These are phyloP conservation scores for Eulacestoma nigropectus DNA, from an alignment of 2,113 vertebrate genomes.

Conservation along the genomic window DNA sequence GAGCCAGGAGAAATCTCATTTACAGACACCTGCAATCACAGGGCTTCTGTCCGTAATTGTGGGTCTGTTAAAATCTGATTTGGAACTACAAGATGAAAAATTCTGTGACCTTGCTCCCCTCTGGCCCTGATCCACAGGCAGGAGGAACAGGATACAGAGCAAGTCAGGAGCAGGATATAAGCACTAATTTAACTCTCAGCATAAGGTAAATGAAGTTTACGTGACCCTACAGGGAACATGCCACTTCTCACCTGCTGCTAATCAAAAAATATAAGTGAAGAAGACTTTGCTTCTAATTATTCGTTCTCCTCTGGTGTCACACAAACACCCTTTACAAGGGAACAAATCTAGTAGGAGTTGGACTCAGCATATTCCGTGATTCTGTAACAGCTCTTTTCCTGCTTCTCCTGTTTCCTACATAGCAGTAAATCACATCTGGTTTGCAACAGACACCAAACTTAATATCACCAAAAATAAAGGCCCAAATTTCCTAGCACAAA, in stretches of 20 bases:
- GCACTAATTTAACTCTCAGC: neutral
- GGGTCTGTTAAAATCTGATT: neutral
- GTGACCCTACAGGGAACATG: neutral
- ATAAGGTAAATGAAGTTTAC: neutral
- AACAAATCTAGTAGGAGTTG: neutral
- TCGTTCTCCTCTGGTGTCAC: neutral
- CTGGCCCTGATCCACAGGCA: neutral
- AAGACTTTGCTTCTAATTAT: neutral
- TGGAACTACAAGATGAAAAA: neutral
- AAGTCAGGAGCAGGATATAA: neutral
- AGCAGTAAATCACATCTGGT: neutral
- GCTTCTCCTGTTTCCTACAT: neutral
- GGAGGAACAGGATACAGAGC: neutral
- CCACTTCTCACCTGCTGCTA: neutral
- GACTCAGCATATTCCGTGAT: neutral
- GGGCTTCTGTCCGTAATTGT: neutral
- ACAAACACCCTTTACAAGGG: neutral
- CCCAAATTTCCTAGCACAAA: neutral
- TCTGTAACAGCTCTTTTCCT: neutral
- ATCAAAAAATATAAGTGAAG: neutral
- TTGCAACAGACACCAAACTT: neutral
- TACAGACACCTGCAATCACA: neutral
- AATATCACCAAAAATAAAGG: neutral
- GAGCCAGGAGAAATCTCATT: neutral
- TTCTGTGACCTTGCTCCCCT: neutral